These are phyloP conservation scores for Aquatica leii DNA, from an alignment of 2,888 invertebrate species.

Conservation along the genomic window DNA sequence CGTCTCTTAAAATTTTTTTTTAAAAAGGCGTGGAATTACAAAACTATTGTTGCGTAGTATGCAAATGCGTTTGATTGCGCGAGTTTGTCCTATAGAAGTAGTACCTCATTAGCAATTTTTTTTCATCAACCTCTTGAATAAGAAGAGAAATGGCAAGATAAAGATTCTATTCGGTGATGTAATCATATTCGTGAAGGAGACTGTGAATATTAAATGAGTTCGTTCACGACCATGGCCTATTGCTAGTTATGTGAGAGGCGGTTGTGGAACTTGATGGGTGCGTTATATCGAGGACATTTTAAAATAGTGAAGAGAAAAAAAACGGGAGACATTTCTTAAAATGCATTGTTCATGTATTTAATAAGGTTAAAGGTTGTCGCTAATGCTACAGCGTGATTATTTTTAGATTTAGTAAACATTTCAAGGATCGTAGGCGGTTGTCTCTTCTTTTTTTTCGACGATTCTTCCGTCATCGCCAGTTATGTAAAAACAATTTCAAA, in stretches of 20 bases:
- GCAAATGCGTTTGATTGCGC: too few species aligned
- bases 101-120: too few species aligned
- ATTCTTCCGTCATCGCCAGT: conserved; percentile 1
- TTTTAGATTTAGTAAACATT: conserved; percentile 2
- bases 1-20: too few species aligned
- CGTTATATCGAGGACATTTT: conserved; percentile 27
- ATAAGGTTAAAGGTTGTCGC: background rate
- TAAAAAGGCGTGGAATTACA: too few species aligned
- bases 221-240: conserved; percentile 35
- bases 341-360: background rate
- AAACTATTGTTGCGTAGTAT: too few species aligned
- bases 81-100: too few species aligned
- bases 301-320: conserved; percentile 12
- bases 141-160: conserved; percentile 5
- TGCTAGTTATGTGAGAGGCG: conserved; percentile 35
- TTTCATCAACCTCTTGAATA: too few species aligned
- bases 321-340: conserved; percentile 5
- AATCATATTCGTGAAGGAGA: conserved; percentile 22
- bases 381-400: background rate
- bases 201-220: conserved; percentile 32
- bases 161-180: background rate
- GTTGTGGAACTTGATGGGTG: conserved; percentile 30
- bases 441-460: background rate
- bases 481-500: too few species aligned
- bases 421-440: background rate